Evolutionary conservation across 2,888 invertebrate genomes (phyloP).

Genomic region (Latheticus oryzae): DNA sequence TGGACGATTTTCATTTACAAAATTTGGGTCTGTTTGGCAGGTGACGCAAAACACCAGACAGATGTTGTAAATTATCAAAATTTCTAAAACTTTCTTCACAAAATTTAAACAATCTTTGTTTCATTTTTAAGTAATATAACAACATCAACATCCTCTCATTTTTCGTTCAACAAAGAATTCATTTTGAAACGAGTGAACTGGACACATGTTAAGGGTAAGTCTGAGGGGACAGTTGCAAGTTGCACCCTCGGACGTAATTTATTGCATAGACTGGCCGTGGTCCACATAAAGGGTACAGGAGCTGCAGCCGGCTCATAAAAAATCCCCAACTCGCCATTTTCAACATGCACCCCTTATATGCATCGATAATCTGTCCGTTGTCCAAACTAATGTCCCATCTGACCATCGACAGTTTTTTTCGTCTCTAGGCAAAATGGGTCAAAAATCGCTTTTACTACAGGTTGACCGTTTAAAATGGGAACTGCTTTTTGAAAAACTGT

Average conservation of each 20-base stretch:
- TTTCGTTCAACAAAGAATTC: too few species aligned
- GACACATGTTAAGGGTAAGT: constrained; percentile 39
- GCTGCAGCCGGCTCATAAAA: constrained; percentile 57
- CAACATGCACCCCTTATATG: constrained; percentile 46
- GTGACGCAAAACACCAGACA: constrained; percentile 23
- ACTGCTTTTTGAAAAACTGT: constrained; percentile 28
- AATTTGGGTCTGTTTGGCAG: constrained; percentile 11
- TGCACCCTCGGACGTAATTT: constrained; percentile 58
- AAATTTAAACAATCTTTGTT: too few species aligned
- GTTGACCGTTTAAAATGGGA: constrained; percentile 37
- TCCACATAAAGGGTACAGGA: constrained; percentile 56
- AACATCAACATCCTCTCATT: too few species aligned
- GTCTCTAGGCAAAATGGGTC: constrained; percentile 20
- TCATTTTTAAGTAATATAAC: too few species aligned
- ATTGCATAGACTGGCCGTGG: constrained; percentile 60
- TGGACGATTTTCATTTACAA: constrained; percentile 17
- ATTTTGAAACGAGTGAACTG: too few species aligned
- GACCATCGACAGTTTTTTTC: constrained; percentile 40
- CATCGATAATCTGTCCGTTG: constrained; percentile 57
- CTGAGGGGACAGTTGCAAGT: constrained; percentile 54
- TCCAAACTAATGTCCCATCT: constrained; percentile 53
- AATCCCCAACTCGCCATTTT: constrained; percentile 60
- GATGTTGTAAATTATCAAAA: constrained; percentile 29
- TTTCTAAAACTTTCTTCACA: constrained; percentile 14
- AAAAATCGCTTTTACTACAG: constrained; percentile 14